Evolutionary conservation across 1,140 invertebrate genomes (phyloP).

Genomic region (Drosophila bocki): DNA sequence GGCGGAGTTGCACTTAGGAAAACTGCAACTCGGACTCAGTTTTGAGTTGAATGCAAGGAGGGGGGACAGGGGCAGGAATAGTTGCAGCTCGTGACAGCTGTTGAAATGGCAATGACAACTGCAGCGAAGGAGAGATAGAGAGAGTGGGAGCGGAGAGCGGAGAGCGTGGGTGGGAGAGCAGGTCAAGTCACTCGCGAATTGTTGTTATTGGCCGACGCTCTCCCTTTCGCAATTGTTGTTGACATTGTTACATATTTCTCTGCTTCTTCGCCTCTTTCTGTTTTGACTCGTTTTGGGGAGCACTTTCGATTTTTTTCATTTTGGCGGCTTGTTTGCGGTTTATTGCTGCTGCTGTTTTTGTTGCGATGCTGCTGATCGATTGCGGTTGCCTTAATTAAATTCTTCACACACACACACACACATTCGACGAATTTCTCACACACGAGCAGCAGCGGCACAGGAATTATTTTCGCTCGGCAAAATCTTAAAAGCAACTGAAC

Average conservation of each 20-base stretch:
- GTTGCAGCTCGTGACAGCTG: conserved; percentile 60
- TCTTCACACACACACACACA: conserved; percentile 42
- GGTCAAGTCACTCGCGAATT: conserved; percentile 66
- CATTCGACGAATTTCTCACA: conserved; percentile 52
- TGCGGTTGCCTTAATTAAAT: conserved; percentile 59
- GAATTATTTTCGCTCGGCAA: conserved; percentile 81
- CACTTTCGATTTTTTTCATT: conserved; percentile 65
- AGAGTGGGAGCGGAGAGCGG: conserved; percentile 12
- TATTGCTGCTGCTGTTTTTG: conserved; percentile 35
- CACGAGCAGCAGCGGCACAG: conserved; percentile 51
- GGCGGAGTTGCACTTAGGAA: conserved; percentile 40
- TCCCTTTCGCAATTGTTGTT: conserved; percentile 50
- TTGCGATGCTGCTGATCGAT: conserved; percentile 54
- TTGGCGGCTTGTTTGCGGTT: conserved; percentile 43
- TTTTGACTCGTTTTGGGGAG: conserved; percentile 45
- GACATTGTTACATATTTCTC: conserved; percentile 71
- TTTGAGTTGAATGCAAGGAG: neutral
- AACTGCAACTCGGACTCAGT: conserved; percentile 12
- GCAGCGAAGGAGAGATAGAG: conserved; percentile 17
- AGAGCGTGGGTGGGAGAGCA: conserved; percentile 67
- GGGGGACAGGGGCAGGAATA: neutral
- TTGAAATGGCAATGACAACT: conserved; percentile 53
- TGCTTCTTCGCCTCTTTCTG: conserved; percentile 24
- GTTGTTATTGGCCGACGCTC: conserved; percentile 27
- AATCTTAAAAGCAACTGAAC: conserved; percentile 84